phyloP scores from a whole-genome alignment of 2,888 invertebrate genomes.

The Crepidodera aurea region DNA sequence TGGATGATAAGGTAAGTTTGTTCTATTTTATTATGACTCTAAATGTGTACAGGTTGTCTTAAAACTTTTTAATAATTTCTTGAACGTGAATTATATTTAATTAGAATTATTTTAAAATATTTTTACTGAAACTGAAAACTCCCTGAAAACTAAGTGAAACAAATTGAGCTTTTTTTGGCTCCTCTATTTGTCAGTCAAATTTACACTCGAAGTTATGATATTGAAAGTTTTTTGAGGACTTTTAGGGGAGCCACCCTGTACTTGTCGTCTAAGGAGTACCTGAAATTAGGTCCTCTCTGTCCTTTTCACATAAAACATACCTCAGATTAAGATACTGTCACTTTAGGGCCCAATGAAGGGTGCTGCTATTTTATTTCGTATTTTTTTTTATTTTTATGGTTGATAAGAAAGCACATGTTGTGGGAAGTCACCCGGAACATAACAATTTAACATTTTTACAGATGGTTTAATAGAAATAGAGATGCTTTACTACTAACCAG shows the following conservation, averaged over 20 bases:
- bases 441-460: not conserved
- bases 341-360: constrained; percentile 12
- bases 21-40: too few relatives aligned
- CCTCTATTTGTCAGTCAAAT: too few relatives aligned
- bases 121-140: too few relatives aligned
- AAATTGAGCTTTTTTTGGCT: too few relatives aligned
- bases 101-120: too few relatives aligned
- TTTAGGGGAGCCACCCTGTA: not conserved
- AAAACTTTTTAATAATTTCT: too few relatives aligned
- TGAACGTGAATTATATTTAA: too few relatives aligned
- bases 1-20: too few relatives aligned
- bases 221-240: not conserved
- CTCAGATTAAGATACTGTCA: constrained; percentile 25
- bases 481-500: too few relatives aligned
- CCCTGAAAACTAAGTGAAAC: too few relatives aligned
- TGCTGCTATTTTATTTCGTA: not conserved
- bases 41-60: too few relatives aligned
- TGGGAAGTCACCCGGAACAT: not conserved
- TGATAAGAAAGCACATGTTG: not conserved
- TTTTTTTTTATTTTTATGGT: not conserved
- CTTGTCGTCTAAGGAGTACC: not conserved
- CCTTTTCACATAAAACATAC: constrained; percentile 21
- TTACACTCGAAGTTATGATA: too few relatives aligned
- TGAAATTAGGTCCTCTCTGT: constrained; percentile 18
- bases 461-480: not conserved